Evolutionary conservation across 2,888 invertebrate species (phyloP).

Genomic region (Philopedon plagiatum): DNA sequence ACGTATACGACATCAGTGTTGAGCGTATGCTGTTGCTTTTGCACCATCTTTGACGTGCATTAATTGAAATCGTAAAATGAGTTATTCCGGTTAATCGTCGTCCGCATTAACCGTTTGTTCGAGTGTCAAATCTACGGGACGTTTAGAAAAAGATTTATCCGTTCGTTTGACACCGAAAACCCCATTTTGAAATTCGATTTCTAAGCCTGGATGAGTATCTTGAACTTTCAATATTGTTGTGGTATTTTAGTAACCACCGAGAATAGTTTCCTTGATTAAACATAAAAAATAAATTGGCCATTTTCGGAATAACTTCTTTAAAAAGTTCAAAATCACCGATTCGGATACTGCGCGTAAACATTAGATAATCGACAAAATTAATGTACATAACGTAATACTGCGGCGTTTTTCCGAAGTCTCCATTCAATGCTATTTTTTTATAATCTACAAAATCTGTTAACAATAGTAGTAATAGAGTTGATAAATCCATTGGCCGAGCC

Average conservation of each 20-base stretch:
- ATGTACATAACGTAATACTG: too few species aligned
- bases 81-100: slow-evolving; percentile 42
- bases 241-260: slow-evolving; percentile 40
- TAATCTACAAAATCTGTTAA: too few species aligned
- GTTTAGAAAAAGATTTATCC: slow-evolving; percentile 37
- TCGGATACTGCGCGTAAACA: not conserved
- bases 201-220: slow-evolving; percentile 32
- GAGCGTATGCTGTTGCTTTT: slow-evolving; percentile 41
- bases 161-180: slow-evolving; percentile 51
- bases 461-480: too few species aligned
- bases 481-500: slow-evolving; percentile 54
- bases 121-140: slow-evolving; percentile 46
- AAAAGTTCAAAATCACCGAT: not conserved
- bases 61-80: slow-evolving; percentile 45
- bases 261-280: slow-evolving; percentile 44
- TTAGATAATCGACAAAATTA: too few species aligned
- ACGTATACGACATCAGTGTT: slow-evolving; percentile 43
- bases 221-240: slow-evolving; percentile 26
- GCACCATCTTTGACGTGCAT: slow-evolving; percentile 49
- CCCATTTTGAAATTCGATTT: slow-evolving; percentile 37
- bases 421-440: too few species aligned
- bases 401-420: too few species aligned
- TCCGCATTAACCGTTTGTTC: slow-evolving; percentile 50
- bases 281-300: slow-evolving; percentile 26
- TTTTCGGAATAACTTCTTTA: not conserved